Conservation (phyloP, 2,888 invertebrate genomes). For the Apamea monoglypha region DNA sequence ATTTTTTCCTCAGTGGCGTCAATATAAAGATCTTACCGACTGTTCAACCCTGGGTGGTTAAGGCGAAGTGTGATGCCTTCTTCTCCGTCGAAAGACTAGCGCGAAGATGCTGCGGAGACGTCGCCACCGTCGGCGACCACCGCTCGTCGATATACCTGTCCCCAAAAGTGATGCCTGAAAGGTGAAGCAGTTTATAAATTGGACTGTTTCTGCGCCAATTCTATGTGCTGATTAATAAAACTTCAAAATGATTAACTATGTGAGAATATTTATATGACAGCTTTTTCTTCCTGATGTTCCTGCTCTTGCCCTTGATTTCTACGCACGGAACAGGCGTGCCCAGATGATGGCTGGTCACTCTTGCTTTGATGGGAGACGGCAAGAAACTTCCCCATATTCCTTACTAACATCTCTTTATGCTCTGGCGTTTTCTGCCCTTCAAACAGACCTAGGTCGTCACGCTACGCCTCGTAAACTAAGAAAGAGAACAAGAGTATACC, state of each 20-base stretch:
- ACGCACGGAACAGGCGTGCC: background rate
- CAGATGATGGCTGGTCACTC: background rate
- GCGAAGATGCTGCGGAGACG: conserved; percentile 95
- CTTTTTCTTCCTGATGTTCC: background rate
- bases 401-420: background rate
- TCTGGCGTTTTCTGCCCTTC: background rate
- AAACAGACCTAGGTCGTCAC: background rate
- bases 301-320: background rate
- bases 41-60: conserved; percentile 62
- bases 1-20: conserved; percentile 16
- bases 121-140: conserved; percentile 95
- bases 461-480: background rate
- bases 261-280: background rate
- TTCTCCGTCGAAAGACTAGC: conserved; percentile 93
- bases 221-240: background rate
- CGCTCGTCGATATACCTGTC: conserved; percentile 85
- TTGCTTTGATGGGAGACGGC: background rate
- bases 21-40: conserved; percentile 49
- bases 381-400: background rate
- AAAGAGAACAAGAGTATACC: conserved; percentile 71
- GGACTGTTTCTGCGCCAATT: background rate
- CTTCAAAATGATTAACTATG: background rate
- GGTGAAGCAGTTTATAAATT: background rate
- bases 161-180: conserved; percentile 88
- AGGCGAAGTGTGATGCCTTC: conserved; percentile 83